A percentile compares a stretch with the other conserved stretches of the same genome.
Evolutionary conservation across 2,797 vertebrate species (phyloP).

Genomic region (Bucorvus abyssinicus): DNA sequence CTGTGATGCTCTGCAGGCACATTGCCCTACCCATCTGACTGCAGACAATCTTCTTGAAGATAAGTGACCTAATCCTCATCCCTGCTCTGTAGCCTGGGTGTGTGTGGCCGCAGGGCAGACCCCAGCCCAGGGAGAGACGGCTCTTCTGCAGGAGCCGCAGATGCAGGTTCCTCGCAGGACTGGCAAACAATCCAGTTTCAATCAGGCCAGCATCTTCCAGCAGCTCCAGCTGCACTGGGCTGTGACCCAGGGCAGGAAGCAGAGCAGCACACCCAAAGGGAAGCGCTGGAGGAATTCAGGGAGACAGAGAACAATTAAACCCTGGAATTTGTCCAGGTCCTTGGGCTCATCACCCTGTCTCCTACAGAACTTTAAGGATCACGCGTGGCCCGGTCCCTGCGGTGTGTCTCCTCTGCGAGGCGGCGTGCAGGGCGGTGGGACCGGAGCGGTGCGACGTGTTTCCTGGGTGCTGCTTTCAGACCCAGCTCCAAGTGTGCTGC

Average conservation of each 20-base stretch:
- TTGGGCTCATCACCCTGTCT: background rate
- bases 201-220: background rate
- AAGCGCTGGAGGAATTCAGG: background rate
- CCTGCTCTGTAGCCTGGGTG: background rate
- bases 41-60: background rate
- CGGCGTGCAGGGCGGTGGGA: background rate
- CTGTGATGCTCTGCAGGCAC: fast-evolving
- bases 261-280: background rate
- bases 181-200: background rate
- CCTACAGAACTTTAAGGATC: background rate
- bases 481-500: background rate
- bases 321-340: background rate
- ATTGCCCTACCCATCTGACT: fast-evolving
- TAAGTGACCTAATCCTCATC: background rate
- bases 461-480: background rate
- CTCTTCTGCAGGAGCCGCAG: background rate
- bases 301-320: background rate
- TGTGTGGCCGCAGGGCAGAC: background rate
- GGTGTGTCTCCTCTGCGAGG: fast-evolving
- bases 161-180: background rate
- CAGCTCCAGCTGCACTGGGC: background rate
- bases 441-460: fast-evolving
- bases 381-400: fast-evolving
- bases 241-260: background rate
- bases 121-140: background rate